phyloP scores from a whole-genome alignment of 2,113 vertebrate genomes.

The Eptatretus burgeri region DNA sequence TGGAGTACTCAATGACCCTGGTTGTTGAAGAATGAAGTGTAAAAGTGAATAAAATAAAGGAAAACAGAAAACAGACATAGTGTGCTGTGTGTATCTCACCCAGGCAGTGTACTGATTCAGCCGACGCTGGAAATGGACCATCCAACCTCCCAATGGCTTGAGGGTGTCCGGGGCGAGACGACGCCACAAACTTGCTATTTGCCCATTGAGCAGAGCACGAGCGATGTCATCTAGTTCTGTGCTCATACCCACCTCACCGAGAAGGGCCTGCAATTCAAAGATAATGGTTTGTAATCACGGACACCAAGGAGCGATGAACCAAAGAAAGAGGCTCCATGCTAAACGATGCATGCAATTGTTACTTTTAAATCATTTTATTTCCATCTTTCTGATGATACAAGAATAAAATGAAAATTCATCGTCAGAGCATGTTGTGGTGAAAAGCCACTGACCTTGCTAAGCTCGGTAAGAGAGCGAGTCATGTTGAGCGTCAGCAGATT shows the following conservation, averaged over 20 bases:
- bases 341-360: too few relatives aligned
- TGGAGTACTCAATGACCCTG: background rate
- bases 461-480: conserved; percentile 34
- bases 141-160: conserved; percentile 71
- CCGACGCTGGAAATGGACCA: conserved; percentile 41
- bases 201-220: conserved; percentile 41
- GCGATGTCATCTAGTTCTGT: conserved; percentile 57
- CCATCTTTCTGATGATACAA: too few relatives aligned
- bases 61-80: too few relatives aligned
- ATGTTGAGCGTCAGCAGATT: conserved; percentile 43
- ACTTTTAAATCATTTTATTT: too few relatives aligned
- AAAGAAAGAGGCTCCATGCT: too few relatives aligned
- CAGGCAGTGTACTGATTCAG: conserved; percentile 43
- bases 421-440: too few relatives aligned
- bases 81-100: conserved; percentile 32
- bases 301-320: too few relatives aligned
- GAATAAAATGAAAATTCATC: too few relatives aligned
- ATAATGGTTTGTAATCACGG: too few relatives aligned
- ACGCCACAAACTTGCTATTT: conserved; percentile 58
- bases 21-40: background rate
- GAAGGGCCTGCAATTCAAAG: conserved; percentile 30
- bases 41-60: background rate
- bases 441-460: too few relatives aligned
- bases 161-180: conserved; percentile 55
- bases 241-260: conserved; percentile 85